These are phyloP conservation scores for Drosophila austrosaltans DNA, from an alignment of 2,888 invertebrate species.

Conservation along the genomic window DNA sequence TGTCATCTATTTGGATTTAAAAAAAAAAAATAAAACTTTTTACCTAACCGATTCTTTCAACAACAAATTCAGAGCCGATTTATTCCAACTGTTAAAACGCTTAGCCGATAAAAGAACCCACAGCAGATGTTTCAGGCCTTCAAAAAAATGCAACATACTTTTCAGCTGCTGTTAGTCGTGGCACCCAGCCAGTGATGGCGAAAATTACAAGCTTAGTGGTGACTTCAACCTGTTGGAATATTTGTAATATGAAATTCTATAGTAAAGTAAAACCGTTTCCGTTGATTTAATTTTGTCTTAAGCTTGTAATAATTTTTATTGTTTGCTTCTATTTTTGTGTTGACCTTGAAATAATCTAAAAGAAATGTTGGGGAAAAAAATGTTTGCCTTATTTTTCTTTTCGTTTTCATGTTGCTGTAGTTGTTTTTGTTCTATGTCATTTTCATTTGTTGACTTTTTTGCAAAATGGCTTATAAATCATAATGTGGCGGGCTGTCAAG, in stretches of 20 bases:
- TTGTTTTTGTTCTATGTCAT: conserved; percentile 54
- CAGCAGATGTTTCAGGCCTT: neutral
- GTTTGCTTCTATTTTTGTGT: conserved; percentile 19
- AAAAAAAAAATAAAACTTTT: neutral
- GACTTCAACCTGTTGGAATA: too few relatives aligned
- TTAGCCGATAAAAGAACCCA: conserved; percentile 3
- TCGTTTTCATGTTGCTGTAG: conserved; percentile 20
- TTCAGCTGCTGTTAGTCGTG: neutral
- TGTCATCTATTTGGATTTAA: neutral
- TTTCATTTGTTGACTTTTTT: conserved; percentile 72
- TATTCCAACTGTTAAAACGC: neutral
- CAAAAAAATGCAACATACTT: neutral
- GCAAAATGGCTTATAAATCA: conserved; percentile 72
- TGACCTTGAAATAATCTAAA: conserved; percentile 28
- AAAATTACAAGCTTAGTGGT: too few relatives aligned
- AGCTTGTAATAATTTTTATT: neutral
- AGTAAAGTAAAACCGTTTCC: neutral
- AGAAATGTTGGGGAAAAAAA: conserved; percentile 20
- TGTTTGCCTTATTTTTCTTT: conserved; percentile 7
- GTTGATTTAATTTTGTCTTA: conserved; percentile 4
- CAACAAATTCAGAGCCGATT: neutral
- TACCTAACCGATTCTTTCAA: neutral
- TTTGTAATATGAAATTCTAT: neutral
- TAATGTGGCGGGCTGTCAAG: conserved; percentile 43
- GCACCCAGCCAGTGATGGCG: too few relatives aligned